Percentiles rank a stretch among this genome's conserved stretches.
phyloP scores from a whole-genome alignment of 1,140 invertebrate species.

The Drosophila tani region DNA sequence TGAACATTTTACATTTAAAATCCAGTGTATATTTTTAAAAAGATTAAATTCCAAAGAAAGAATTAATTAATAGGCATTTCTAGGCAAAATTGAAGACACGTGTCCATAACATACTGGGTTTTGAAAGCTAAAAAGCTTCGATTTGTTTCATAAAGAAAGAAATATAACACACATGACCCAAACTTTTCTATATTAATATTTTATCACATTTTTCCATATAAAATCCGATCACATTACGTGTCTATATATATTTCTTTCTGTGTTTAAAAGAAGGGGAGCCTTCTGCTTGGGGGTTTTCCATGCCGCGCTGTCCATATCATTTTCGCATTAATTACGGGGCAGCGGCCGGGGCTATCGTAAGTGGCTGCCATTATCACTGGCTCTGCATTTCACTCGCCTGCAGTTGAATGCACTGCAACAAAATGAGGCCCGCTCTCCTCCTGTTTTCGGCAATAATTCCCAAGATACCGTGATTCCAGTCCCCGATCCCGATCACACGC shows the following conservation, averaged over 20 bases:
- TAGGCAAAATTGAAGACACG: neutral
- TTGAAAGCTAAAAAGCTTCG: too few relatives aligned
- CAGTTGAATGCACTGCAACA: conserved; percentile 72
- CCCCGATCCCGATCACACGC: conserved; percentile 34
- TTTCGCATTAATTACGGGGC: conserved; percentile 58
- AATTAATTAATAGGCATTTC: neutral
- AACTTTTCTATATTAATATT: too few relatives aligned
- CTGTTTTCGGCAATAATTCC: conserved; percentile 38
- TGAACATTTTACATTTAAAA: too few relatives aligned
- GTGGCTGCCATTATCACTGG: conserved; percentile 55
- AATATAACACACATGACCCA: neutral
- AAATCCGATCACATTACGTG: neutral
- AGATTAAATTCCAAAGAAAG: neutral
- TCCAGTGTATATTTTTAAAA: too few relatives aligned
- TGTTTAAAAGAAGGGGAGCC: conserved; percentile 1
- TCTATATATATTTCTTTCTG: conserved; percentile 4
- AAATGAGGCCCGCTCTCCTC: conserved; percentile 9
- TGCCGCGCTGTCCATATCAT: conserved; percentile 52
- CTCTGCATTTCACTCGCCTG: conserved; percentile 41
- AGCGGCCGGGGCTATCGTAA: conserved; percentile 51
- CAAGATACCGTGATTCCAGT: conserved; percentile 10
- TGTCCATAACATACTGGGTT: neutral
- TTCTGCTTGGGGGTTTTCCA: conserved; percentile 71
- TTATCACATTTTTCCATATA: neutral
- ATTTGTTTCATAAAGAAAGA: neutral